These are phyloP conservation scores for Corynorhinus townsendii DNA, from an alignment of 2,113 vertebrate genomes.

Conservation along the genomic window DNA sequence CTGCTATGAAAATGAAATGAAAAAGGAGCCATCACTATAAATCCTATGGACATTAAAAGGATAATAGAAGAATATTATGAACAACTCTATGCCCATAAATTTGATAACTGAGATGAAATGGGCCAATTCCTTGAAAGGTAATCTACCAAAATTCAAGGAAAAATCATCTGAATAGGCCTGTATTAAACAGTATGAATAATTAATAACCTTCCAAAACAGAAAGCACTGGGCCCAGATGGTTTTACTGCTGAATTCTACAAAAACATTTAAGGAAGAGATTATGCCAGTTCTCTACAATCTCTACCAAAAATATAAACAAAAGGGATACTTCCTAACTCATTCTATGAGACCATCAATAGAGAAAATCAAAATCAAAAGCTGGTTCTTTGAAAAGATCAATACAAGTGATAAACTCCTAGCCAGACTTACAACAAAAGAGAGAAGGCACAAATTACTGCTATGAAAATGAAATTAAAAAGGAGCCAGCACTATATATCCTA, in stretches of 20 bases:
- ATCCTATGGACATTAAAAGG: too few relatives aligned
- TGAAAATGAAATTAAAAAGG: background rate
- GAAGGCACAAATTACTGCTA: background rate
- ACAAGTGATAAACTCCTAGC: background rate
- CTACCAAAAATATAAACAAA: background rate
- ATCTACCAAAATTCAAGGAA: background rate
- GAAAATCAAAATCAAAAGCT: background rate
- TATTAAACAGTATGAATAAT: background rate
- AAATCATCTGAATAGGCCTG: background rate
- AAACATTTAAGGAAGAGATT: background rate
- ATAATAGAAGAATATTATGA: background rate
- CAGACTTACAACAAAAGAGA: background rate
- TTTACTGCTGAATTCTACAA: background rate
- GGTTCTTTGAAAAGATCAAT: background rate
- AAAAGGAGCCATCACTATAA: background rate
- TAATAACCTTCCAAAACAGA: background rate
- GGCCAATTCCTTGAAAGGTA: background rate
- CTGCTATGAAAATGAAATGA: background rate
- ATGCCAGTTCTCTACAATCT: background rate
- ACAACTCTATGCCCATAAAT: background rate
- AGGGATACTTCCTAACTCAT: background rate
- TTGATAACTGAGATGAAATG: background rate
- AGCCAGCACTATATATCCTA: background rate
- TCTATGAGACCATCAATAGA: background rate
- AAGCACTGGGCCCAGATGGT: background rate